Evolutionary conservation across 2,113 vertebrate genomes (phyloP).

Genomic region (Gadus chalcogrammus): DNA sequence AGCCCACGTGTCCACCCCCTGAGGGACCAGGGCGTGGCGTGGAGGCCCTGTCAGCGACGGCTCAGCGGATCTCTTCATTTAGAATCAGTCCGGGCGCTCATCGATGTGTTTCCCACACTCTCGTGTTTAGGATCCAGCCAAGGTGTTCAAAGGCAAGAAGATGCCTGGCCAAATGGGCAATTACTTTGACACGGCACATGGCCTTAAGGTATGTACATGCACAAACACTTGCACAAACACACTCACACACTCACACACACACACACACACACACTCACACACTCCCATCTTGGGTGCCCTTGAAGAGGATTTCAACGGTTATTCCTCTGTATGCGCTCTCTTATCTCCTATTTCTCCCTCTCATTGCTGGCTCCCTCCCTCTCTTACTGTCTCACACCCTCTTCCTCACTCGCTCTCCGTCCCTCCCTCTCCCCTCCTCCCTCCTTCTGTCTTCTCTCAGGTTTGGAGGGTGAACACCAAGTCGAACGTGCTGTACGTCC

Average conservation of each 20-base stretch:
- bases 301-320: slow-evolving; percentile 25
- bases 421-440: neutral
- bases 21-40: too few relatives aligned
- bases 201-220: slow-evolving; percentile 80
- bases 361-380: neutral
- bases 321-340: slow-evolving; percentile 20
- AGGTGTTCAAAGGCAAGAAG: slow-evolving; percentile 92
- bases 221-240: neutral
- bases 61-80: neutral
- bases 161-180: slow-evolving; percentile 95
- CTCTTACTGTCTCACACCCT: neutral
- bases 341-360: neutral
- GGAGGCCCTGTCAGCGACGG: neutral
- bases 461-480: slow-evolving; percentile 95
- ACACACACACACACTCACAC: neutral
- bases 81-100: neutral
- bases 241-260: neutral
- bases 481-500: slow-evolving; percentile 86
- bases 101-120: slow-evolving; percentile 13
- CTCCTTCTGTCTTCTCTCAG: slow-evolving; percentile 58
- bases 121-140: slow-evolving; percentile 77
- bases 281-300: slow-evolving; percentile 21
- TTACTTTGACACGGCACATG: slow-evolving; percentile 72
- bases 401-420: neutral
- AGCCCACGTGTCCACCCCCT: too few relatives aligned